phyloP scores from a whole-genome alignment of 2,113 vertebrate genomes.

The Cacatua alba region DNA sequence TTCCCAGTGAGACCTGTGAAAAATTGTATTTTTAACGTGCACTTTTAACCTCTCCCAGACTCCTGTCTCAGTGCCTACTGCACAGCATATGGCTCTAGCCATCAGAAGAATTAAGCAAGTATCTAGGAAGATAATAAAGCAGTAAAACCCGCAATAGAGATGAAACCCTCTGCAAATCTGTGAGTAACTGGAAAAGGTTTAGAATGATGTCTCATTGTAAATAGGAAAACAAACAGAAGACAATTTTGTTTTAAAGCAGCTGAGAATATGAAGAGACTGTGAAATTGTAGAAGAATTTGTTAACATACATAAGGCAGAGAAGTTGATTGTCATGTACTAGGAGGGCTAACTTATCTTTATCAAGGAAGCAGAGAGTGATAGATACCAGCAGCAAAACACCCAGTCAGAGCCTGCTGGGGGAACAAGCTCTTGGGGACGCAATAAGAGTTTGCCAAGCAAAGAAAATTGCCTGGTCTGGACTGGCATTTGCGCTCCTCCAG shows the following conservation, averaged over 20 bases:
- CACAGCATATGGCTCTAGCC: neutral
- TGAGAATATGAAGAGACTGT: neutral
- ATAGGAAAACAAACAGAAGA: neutral
- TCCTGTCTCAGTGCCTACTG: neutral
- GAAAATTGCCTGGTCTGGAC: neutral
- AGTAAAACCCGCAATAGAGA: neutral
- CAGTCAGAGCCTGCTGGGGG: neutral
- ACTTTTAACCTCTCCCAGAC: conserved; percentile 14
- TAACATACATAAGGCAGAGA: neutral
- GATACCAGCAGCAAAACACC: neutral
- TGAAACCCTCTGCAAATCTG: conserved; percentile 22
- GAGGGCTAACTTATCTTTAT: neutral
- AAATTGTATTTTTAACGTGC: neutral
- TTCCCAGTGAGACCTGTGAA: neutral
- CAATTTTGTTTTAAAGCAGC: neutral
- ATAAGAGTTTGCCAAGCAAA: neutral
- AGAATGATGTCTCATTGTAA: neutral
- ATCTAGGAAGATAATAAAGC: neutral
- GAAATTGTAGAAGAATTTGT: neutral
- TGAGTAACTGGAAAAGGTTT: neutral
- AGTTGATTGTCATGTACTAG: neutral
- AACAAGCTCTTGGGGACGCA: neutral
- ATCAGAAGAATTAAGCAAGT: neutral
- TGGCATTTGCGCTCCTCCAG: rapidly evolving
- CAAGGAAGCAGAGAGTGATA: neutral